Percentiles rank a stretch among this genome's conserved stretches.
These are phyloP conservation scores for Apocheima hispidaria DNA, from an alignment of 2,888 invertebrate species.

Conservation along the genomic window DNA sequence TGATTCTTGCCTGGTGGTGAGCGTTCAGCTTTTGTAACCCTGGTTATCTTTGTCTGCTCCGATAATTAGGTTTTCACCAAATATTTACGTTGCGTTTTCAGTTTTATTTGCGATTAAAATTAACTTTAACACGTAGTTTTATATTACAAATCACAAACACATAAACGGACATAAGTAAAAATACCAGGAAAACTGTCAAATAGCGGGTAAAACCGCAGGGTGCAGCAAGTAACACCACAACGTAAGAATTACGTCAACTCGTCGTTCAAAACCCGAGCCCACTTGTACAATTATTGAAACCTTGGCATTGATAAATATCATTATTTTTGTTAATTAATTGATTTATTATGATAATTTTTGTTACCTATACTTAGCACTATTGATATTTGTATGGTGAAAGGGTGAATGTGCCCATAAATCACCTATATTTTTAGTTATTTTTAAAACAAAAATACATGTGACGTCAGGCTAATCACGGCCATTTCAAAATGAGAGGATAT, in stretches of 20 bases:
- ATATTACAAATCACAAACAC: no score
- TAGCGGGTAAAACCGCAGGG: no score
- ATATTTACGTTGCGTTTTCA: background rate
- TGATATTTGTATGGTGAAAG: background rate
- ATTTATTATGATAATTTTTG: constrained; percentile 12
- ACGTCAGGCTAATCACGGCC: background rate
- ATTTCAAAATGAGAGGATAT: background rate
- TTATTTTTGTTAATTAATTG: constrained; percentile 10
- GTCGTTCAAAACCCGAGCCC: constrained; percentile 41
- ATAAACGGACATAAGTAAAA: no score
- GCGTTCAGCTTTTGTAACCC: background rate
- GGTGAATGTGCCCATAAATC: constrained; percentile 10
- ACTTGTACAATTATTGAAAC: constrained; percentile 48
- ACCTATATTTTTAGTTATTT: background rate
- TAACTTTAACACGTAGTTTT: no score
- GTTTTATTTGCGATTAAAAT: background rate
- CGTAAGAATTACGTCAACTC: constrained; percentile 41
- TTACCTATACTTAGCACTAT: background rate
- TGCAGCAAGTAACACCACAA: background rate
- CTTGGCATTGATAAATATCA: constrained; percentile 27
- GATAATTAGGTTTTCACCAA: background rate
- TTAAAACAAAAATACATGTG: background rate
- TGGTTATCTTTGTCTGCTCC: background rate
- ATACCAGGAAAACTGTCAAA: no score
- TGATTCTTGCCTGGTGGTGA: constrained; percentile 3